Base-by-base conservation (phyloP, 2,888 invertebrate species). In the Tridacna gigas region DNA sequence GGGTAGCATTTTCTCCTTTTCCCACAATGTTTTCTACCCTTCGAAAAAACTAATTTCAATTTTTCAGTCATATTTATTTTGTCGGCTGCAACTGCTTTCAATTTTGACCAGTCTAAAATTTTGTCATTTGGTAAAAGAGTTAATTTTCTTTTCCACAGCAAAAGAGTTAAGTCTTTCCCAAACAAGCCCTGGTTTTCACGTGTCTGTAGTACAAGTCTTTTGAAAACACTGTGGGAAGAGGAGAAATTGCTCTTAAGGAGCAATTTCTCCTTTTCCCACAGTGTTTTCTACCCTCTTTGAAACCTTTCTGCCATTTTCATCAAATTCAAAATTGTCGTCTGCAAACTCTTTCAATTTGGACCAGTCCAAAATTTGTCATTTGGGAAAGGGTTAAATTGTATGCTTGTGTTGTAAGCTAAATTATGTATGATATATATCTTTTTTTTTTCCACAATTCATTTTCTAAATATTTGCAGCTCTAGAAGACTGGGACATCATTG, bases 401-500 rank as follows among this genome's bases (percentile, higher is more conserved):
- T 51, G 51, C 18, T 12, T 18, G 12, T 13, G 12, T 51, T 51
- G 12, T 51, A 13, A 51, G 51, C 51, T 51, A 51, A 13, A n/a
- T n/a, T n/a, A n/a, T n/a, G n/a, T n/a, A n/a, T n/a, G n/a, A n/a
- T n/a, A n/a, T n/a, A 4, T 37, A 37, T 37, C 37, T 37, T 37
- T 37, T 7, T 4, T 37, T 7, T 37, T 37, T 37, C 7, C 7
- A 37, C 7, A 2, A 37, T 37, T 37, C 7, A 37, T 37, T 37
- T 37, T 37, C 37, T 37, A 37, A 60, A 3, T 60, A 37, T 47
- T 84, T 82, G 11, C 86, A 95, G 95, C 94, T 56, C 86, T 96
- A 74, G 96, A 96, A 83, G 96, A 96, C 90, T 97, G 97, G 96
- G 97, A 97, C 90, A 93, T 95, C 25, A 94, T 95, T 51, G 93